A percentile compares a stretch with the other conserved stretches of the same genome.
These are phyloP conservation scores for Cosmorhoe ocellata DNA, from an alignment of 2,888 invertebrate genomes.

Conservation along the genomic window DNA sequence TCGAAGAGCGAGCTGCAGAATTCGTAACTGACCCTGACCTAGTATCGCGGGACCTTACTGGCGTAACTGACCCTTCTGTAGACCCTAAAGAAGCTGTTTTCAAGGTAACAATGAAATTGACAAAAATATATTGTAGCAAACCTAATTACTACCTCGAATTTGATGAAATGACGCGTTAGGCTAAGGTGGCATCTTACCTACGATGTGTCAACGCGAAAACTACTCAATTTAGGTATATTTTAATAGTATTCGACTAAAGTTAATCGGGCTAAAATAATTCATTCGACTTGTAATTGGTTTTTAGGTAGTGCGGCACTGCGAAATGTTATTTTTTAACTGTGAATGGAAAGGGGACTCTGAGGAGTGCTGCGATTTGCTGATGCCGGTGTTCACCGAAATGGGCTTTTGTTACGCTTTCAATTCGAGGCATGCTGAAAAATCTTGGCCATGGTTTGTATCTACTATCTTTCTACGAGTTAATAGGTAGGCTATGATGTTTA, in stretches of 20 bases:
- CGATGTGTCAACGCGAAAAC: too few relatives aligned
- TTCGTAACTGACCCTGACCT: conserved; percentile 54
- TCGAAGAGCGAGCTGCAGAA: conserved; percentile 51
- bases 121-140: too few relatives aligned
- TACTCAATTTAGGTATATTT: too few relatives aligned
- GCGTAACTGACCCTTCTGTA: conserved; percentile 41
- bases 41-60: conserved; percentile 40
- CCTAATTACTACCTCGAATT: conserved; percentile 7
- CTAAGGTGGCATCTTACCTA: too few relatives aligned
- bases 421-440: conserved; percentile 80
- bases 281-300: too few relatives aligned
- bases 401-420: conserved; percentile 90
- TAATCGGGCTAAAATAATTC: too few relatives aligned
- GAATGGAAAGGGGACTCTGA: conserved; percentile 86
- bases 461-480: neutral
- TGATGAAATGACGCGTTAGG: too few relatives aligned
- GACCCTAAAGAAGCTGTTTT: conserved; percentile 68
- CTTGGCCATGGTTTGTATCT: conserved; percentile 77
- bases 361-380: conserved; percentile 85
- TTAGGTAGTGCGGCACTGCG: conserved; percentile 84
- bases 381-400: conserved; percentile 88
- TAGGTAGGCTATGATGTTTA: neutral
- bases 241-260: too few relatives aligned
- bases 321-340: conserved; percentile 83
- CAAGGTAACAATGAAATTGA: too few relatives aligned